phyloP scores from a whole-genome alignment of 2,797 vertebrate genomes.

The Remorina albescens region DNA sequence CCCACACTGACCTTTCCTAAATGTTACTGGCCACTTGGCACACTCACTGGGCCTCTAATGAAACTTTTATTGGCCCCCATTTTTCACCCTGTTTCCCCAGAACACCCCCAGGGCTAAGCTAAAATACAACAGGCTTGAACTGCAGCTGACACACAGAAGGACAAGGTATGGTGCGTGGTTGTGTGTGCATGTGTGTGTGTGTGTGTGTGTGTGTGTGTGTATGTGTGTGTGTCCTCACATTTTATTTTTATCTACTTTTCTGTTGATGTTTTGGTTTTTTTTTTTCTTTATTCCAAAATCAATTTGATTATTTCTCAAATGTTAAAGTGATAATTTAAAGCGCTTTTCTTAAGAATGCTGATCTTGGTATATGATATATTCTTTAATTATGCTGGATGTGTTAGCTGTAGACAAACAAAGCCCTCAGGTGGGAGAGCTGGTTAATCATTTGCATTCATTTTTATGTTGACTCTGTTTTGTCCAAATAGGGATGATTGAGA shows the following conservation, averaged over 20 bases:
- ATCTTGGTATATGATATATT: slow-evolving; percentile 27
- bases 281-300: slow-evolving; percentile 41
- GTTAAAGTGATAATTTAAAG: slow-evolving; percentile 28
- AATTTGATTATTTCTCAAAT: slow-evolving; percentile 34
- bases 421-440: slow-evolving; percentile 10
- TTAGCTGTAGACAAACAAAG: slow-evolving; percentile 28
- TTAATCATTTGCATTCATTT: slow-evolving; percentile 31
- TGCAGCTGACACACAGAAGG: slow-evolving; percentile 68
- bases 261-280: too few relatives aligned
- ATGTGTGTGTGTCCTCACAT: slow-evolving; percentile 9
- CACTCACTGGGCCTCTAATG: slow-evolving; percentile 82
- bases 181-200: too few relatives aligned
- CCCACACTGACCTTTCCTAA: slow-evolving; percentile 85
- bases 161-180: slow-evolving; percentile 37
- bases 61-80: slow-evolving; percentile 87
- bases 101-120: slow-evolving; percentile 78
- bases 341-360: slow-evolving; percentile 25
- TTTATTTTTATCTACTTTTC: slow-evolving; percentile 21
- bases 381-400: slow-evolving; percentile 29
- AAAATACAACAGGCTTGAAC: slow-evolving; percentile 78
- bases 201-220: too few relatives aligned
- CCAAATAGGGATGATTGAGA: slow-evolving; percentile 2
- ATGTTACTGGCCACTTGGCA: slow-evolving; percentile 87
- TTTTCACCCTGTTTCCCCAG: slow-evolving; percentile 82
- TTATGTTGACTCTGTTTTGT: slow-evolving; percentile 27